Percentiles rank a stretch among this genome's conserved stretches.
Evolutionary conservation across 2,113 vertebrate genomes (phyloP).

Genomic region (Rhabdornis inornatus): DNA sequence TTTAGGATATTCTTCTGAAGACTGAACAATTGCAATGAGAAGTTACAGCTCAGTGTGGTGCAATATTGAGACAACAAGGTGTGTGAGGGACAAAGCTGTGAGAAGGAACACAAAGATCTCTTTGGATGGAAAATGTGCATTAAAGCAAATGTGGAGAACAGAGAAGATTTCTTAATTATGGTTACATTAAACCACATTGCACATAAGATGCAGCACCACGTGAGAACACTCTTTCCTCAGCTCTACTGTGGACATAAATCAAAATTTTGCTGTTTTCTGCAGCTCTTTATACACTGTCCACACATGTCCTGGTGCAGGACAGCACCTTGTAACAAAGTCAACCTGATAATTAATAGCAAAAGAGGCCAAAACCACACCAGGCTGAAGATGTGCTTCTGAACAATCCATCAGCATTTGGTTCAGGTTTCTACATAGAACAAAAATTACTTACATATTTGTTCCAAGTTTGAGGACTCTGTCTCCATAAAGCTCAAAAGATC

Average conservation of each 20-base stretch:
- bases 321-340: neutral
- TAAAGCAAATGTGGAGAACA: neutral
- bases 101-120: neutral
- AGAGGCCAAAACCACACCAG: neutral
- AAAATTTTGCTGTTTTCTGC: neutral
- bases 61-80: neutral
- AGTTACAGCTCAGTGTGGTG: neutral
- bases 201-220: neutral
- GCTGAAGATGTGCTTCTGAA: neutral
- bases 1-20: neutral
- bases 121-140: neutral
- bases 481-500: slow-evolving; percentile 92
- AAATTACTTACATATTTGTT: slow-evolving; percentile 90
- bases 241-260: neutral
- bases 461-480: slow-evolving; percentile 93
- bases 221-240: neutral
- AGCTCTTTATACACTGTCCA: neutral
- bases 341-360: neutral
- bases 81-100: neutral
- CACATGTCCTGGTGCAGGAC: neutral
- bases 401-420: neutral
- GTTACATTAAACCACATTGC: neutral
- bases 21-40: neutral
- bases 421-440: neutral
- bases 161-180: neutral